Evolutionary conservation across 2,797 vertebrate species (phyloP), one percentile per base, ranked within the genome.

Genomic region (Amazona ochrocephala): DNA sequence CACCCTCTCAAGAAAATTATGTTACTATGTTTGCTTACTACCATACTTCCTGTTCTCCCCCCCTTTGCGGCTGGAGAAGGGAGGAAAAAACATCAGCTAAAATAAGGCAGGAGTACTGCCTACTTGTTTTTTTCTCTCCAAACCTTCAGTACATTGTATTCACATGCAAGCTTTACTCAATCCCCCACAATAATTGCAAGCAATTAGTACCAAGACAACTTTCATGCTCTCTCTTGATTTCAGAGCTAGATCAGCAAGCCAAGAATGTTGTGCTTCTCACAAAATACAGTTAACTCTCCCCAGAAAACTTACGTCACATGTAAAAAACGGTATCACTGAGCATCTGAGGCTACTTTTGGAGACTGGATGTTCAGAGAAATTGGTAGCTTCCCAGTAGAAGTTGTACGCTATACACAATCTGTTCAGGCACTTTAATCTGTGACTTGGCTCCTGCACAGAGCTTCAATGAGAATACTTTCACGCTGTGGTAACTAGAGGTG

Each of bases 361-460:
- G 34, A 22, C 3, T 17, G 60, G 41, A 21, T 27, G 30, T n/a
- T 60, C 20, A 72, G 62, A 65, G 48, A 39, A 78, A 27, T 23
- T 1, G 29, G 26, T 15, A 66, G 39, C 27, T 79, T 22, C 32
- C 23, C 29, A 41, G 5, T 0, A 22, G 29, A 42, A 64, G 62
- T 0, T 81, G 67, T 30, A 70, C 34, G 22, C 12, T 82, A 27
- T 45, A 54, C n/a, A 65, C 11, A 27, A 68, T 66, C 29, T 1
- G 6, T 37, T 54, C 65, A 72, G 50, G 72, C n/a, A 2, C 34
- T 90, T 87, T 34, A 93, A 61, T 70, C 37, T 7, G 2, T 82
- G 71, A 79, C 83, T 91, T 97, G 91, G 90, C 87, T 95, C 41
- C 67, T 53, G 64, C 65, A 70, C 39, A 12, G 7, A 19, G 27